Evolutionary conservation across 2,797 vertebrate genomes (phyloP).

Genomic region (Rhabdomys pumilio): DNA sequence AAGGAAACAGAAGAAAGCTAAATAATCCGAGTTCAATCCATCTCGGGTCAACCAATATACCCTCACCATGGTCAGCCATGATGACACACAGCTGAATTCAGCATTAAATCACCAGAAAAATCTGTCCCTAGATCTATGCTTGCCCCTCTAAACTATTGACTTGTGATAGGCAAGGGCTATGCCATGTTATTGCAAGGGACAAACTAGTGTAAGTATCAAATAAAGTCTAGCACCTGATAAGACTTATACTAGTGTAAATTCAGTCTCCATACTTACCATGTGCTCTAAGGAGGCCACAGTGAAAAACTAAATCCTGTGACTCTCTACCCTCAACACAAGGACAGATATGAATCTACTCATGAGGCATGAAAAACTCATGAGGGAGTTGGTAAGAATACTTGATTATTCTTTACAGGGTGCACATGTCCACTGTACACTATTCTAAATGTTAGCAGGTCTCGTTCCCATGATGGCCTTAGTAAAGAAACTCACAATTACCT

Average conservation of each 20-base stretch:
- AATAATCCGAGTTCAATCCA: background rate
- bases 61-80: background rate
- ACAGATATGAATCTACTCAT: background rate
- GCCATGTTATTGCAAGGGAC: background rate
- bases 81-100: background rate
- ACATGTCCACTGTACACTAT: constrained; percentile 79
- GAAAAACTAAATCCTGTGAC: constrained; percentile 42
- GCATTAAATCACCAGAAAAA: background rate
- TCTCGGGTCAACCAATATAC: background rate
- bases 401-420: constrained; percentile 73
- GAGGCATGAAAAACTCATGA: constrained; percentile 9
- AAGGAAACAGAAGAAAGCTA: background rate
- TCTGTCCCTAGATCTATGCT: background rate
- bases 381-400: constrained; percentile 53
- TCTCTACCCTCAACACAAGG: background rate
- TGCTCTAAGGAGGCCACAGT: constrained; percentile 4
- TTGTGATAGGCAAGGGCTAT: background rate
- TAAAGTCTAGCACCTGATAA: background rate
- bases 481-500: constrained; percentile 87
- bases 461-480: constrained; percentile 86
- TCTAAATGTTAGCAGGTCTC: constrained; percentile 81
- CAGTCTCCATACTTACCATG: background rate
- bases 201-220: background rate
- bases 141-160: background rate
- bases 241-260: constrained; percentile 18